Conservation (phyloP, 2,113 vertebrate species). For the Larimichthys crocea region DNA sequence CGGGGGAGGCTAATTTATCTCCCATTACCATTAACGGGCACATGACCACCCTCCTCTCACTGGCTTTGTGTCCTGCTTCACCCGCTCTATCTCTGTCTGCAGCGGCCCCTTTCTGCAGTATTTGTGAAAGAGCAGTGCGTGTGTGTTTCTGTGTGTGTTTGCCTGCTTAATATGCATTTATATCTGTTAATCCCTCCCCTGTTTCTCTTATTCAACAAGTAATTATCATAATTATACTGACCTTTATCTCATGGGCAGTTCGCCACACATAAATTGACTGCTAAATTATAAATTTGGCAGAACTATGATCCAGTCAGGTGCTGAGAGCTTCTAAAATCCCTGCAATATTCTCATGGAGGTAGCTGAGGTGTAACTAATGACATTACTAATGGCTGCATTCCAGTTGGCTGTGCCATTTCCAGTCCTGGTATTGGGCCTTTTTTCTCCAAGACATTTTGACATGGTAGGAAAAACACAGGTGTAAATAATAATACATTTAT, state of each 20-base stretch:
- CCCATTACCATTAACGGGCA: constrained; percentile 17
- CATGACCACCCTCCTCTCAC: neutral
- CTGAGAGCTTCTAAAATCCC: neutral
- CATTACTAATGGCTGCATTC: neutral
- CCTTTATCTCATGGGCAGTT: constrained; percentile 4
- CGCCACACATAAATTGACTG: neutral
- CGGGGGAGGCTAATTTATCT: constrained; percentile 43
- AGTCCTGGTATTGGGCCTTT: neutral
- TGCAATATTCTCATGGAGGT: neutral
- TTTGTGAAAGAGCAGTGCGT: constrained; percentile 1
- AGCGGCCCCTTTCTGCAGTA: neutral
- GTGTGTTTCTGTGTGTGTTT: constrained; percentile 14
- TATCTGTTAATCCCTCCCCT: neutral
- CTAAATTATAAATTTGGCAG: neutral
- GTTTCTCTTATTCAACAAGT: constrained; percentile 17
- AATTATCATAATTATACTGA: neutral
- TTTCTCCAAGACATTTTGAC: neutral
- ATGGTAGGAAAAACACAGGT: neutral
- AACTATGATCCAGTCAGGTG: constrained; percentile 3
- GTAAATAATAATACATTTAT: neutral
- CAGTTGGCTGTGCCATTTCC: neutral
- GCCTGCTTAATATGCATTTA: neutral
- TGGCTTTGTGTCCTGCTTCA: neutral
- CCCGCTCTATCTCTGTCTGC: constrained; percentile 17
- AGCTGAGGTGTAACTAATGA: constrained; percentile 21